Conservation (phyloP, 2,888 invertebrate genomes). For the Athalia rosae region DNA sequence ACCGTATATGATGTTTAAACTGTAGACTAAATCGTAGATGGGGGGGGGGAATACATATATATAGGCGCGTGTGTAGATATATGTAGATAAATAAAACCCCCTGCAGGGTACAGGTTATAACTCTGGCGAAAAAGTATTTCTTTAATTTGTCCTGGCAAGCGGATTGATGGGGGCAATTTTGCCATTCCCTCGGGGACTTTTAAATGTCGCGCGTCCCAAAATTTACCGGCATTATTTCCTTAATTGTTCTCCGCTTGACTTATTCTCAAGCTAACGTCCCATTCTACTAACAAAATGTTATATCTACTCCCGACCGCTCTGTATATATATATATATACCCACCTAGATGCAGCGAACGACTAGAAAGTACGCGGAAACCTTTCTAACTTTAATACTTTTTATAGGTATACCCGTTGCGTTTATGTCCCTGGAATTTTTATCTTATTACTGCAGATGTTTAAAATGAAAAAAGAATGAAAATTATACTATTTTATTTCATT, state of each 20-base stretch:
- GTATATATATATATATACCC: slow-evolving; percentile 47
- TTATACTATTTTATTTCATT: not conserved
- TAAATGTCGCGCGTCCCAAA: slow-evolving; percentile 59
- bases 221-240: slow-evolving; percentile 68
- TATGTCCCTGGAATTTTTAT: not conserved
- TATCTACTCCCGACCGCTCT: slow-evolving; percentile 47
- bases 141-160: slow-evolving; percentile 65
- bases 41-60: not conserved
- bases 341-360: no score
- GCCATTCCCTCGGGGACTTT: slow-evolving; percentile 58
- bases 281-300: not conserved
- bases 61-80: not conserved
- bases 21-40: slow-evolving; percentile 24
- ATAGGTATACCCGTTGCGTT: not conserved
- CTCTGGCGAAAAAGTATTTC: slow-evolving; percentile 56
- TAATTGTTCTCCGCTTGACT: slow-evolving; percentile 60
- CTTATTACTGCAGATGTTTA: not conserved
- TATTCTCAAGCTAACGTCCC: slow-evolving; percentile 57
- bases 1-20: slow-evolving; percentile 23
- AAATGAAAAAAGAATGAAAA: no score
- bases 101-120: no score
- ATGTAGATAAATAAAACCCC: no score
- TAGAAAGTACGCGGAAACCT: no score
- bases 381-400: no score
- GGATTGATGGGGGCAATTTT: slow-evolving; percentile 70